phyloP scores from a whole-genome alignment of 2,797 vertebrate species.

The Prionace glauca region DNA sequence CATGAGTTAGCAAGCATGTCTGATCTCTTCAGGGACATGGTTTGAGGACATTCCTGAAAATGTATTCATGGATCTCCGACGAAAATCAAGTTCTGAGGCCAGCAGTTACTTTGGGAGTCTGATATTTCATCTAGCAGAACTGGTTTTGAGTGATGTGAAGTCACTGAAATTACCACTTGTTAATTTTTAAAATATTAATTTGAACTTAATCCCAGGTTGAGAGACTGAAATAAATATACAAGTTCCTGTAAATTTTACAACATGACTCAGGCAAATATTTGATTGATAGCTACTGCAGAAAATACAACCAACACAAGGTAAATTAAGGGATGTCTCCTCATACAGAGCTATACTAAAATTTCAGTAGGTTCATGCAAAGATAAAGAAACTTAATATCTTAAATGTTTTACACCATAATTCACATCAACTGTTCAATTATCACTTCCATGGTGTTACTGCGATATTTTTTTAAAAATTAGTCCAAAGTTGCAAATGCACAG shows the following conservation, averaged over 20 bases:
- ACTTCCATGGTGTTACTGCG: background rate
- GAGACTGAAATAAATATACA: background rate
- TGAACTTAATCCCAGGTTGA: background rate
- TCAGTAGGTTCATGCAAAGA: background rate
- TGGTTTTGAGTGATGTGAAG: too few species aligned
- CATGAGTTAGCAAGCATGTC: too few species aligned
- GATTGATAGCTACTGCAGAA: background rate
- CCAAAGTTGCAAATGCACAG: background rate
- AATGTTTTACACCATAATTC: background rate
- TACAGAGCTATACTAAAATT: background rate
- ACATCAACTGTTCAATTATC: background rate
- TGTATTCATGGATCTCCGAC: too few species aligned
- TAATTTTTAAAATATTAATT: background rate
- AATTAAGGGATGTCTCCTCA: background rate
- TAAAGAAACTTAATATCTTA: background rate
- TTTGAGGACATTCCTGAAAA: too few species aligned
- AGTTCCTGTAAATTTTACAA: background rate
- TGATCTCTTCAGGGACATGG: too few species aligned
- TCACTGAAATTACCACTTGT: background rate
- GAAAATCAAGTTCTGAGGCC: too few species aligned
- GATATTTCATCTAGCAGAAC: too few species aligned
- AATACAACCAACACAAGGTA: background rate
- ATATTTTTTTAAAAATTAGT: background rate
- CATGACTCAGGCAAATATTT: background rate
- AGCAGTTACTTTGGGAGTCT: too few species aligned